A percentile compares a stretch with the other conserved stretches of the same genome.
Evolutionary conservation across 2,888 invertebrate genomes (phyloP).

Genomic region (Apamea crenata): DNA sequence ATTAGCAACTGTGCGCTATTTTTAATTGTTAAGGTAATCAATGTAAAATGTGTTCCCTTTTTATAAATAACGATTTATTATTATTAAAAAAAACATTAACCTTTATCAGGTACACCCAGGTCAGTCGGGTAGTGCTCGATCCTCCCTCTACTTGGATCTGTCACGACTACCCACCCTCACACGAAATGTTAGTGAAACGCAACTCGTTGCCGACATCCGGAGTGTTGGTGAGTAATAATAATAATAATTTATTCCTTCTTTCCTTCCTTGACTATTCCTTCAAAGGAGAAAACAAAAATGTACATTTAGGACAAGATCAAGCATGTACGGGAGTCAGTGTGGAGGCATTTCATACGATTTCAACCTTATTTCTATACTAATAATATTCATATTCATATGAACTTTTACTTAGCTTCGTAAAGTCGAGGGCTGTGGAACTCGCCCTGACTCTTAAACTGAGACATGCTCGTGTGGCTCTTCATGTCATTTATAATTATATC

Average conservation of each 20-base stretch:
- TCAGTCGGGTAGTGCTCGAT: constrained; percentile 82
- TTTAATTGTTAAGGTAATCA: too few species aligned
- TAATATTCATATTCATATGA: neutral
- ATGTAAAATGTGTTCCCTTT: too few species aligned
- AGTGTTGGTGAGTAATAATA: constrained; percentile 91
- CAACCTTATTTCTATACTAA: neutral
- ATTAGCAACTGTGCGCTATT: too few species aligned
- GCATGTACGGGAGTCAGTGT: neutral
- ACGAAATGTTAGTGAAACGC: constrained; percentile 97
- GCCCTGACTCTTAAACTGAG: neutral
- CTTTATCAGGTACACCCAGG: constrained; percentile 81
- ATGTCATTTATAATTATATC: too few species aligned
- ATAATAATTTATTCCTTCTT: constrained; percentile 61
- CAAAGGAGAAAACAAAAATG: neutral
- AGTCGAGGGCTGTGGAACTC: neutral
- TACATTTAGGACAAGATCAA: neutral
- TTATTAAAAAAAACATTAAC: too few species aligned
- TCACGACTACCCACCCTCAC: constrained; percentile 92
- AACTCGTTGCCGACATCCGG: constrained; percentile 94
- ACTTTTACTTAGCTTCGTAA: neutral
- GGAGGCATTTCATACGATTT: neutral
- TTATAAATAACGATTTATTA: too few species aligned
- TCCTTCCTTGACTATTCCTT: neutral
- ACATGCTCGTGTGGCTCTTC: neutral
- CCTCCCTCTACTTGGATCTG: constrained; percentile 91